phyloP scores from a whole-genome alignment of 2,113 vertebrate species.

The Pterophyllum scalare region DNA sequence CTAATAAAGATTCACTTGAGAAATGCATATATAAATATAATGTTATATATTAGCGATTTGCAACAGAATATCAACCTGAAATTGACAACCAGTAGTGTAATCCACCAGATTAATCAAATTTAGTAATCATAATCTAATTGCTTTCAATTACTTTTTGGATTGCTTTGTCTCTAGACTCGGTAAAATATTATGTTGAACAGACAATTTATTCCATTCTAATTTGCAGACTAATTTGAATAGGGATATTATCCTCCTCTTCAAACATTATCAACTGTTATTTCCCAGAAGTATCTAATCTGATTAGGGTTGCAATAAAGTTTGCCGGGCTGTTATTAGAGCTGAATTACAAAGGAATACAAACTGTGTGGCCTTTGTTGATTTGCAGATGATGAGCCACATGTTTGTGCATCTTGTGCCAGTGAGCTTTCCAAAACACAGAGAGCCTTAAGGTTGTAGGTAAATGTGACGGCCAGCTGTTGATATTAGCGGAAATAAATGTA shows the following conservation, averaged over 20 bases:
- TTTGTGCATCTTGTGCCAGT: not conserved
- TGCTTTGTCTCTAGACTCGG: constrained; percentile 67
- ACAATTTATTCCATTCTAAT: constrained; percentile 77
- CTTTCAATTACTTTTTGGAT: constrained; percentile 72
- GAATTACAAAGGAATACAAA: constrained; percentile 52
- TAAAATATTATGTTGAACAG: constrained; percentile 72
- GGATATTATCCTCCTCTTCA: constrained; percentile 75
- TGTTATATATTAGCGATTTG: constrained; percentile 3
- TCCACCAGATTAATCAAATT: constrained; percentile 65
- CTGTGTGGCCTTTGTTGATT: constrained; percentile 55
- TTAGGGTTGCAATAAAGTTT: constrained; percentile 65
- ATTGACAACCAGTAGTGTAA: constrained; percentile 41
- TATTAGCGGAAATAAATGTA: not conserved
- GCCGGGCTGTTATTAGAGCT: constrained; percentile 62
- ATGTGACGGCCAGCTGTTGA: constrained; percentile 3
- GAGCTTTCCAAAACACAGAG: not conserved
- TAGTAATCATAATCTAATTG: constrained; percentile 73
- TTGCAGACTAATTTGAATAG: constrained; percentile 76
- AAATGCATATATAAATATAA: constrained; percentile 10
- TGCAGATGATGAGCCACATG: not conserved
- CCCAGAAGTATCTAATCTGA: constrained; percentile 77
- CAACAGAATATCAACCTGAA: constrained; percentile 27
- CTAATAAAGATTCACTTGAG: not conserved
- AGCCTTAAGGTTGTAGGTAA: not conserved
- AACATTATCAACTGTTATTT: constrained; percentile 77